These are phyloP conservation scores for Thalpophila matura DNA, from an alignment of 2,888 invertebrate genomes.

Conservation along the genomic window DNA sequence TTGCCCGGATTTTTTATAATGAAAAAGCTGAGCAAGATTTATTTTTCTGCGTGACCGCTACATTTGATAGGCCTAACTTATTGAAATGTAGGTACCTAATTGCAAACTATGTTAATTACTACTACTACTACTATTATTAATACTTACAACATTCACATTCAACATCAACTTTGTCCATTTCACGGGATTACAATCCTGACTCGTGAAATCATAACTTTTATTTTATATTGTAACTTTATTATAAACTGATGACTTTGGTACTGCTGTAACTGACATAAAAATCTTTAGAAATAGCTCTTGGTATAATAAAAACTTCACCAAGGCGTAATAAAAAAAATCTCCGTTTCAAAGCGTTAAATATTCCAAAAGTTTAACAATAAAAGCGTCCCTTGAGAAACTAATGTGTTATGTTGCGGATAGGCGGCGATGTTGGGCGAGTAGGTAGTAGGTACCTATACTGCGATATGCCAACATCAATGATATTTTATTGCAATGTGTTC, in stretches of 20 bases:
- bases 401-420: constrained; percentile 64
- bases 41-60: no score
- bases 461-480: constrained; percentile 35
- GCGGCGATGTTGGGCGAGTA: constrained; percentile 32
- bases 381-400: constrained; percentile 72
- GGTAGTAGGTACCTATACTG: neutral
- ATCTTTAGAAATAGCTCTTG: constrained; percentile 80
- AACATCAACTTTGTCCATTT: constrained; percentile 53
- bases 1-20: no score
- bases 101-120: no score
- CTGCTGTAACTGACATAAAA: constrained; percentile 81
- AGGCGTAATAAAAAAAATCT: constrained; percentile 83
- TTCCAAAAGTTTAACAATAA: constrained; percentile 83
- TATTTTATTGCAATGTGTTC: constrained; percentile 56
- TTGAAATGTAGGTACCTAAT: no score
- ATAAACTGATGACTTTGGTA: constrained; percentile 78
- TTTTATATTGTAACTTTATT: constrained; percentile 72
- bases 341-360: constrained; percentile 81
- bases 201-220: constrained; percentile 63
- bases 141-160: constrained; percentile 44
- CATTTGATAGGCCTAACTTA: no score
- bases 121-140: no score
- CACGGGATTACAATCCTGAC: constrained; percentile 55
- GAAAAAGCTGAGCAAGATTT: no score
- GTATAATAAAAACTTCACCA: constrained; percentile 84